phyloP scores from a whole-genome alignment of 2,113 vertebrate species.

The Elgaria multicarinata region DNA sequence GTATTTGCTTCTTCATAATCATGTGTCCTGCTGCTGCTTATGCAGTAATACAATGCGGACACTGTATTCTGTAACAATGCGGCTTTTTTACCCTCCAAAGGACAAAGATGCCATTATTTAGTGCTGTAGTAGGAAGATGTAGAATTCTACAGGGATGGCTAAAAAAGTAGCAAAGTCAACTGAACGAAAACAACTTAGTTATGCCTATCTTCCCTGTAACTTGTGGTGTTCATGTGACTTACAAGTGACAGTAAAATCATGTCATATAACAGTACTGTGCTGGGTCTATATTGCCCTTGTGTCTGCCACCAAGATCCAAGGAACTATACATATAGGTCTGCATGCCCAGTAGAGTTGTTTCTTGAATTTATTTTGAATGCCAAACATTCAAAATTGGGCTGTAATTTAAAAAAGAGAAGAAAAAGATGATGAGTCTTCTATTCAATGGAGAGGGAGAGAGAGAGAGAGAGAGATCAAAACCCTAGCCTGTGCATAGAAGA shows the following conservation, averaged over 20 bases:
- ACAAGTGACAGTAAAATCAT: not conserved
- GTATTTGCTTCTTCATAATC: conserved; percentile 20
- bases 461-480: not conserved
- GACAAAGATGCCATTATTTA: conserved; percentile 29
- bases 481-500: not conserved
- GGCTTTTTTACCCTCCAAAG: conserved; percentile 14
- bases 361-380: not conserved
- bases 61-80: conserved; percentile 25
- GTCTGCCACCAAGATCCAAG: not conserved
- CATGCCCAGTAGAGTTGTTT: not conserved
- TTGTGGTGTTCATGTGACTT: not conserved
- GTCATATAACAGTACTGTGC: not conserved
- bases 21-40: conserved; percentile 15
- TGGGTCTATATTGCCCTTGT: not conserved
- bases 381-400: too few relatives aligned
- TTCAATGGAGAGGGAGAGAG: too few relatives aligned
- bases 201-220: not conserved
- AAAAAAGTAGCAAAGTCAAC: conserved; percentile 12
- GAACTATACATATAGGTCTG: not conserved
- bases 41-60: conserved; percentile 14
- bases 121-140: not conserved
- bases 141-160: not conserved
- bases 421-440: not conserved
- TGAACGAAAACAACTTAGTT: not conserved
- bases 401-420: too few relatives aligned